phyloP scores from a whole-genome alignment of 2,888 invertebrate species.

The Panopea generosa region DNA sequence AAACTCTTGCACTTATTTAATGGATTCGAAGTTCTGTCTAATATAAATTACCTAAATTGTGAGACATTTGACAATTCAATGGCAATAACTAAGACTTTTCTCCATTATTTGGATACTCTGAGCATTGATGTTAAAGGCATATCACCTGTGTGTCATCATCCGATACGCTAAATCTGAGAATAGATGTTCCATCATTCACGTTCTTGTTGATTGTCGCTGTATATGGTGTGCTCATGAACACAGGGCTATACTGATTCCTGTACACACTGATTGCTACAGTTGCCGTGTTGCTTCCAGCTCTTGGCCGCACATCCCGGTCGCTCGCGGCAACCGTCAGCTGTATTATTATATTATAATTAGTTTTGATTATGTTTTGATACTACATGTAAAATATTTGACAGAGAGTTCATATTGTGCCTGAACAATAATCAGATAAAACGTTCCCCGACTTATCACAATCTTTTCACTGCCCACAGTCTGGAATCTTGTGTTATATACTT shows the following conservation, averaged over 20 bases:
- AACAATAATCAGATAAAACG: too few relatives aligned
- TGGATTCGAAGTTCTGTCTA: too few relatives aligned
- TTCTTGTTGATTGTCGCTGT: slow-evolving; percentile 58
- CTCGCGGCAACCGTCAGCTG: slow-evolving; percentile 65
- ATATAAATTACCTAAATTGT: too few relatives aligned
- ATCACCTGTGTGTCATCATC: slow-evolving; percentile 72
- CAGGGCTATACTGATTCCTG: slow-evolving; percentile 73
- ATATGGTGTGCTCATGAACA: slow-evolving; percentile 68
- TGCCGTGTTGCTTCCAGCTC: slow-evolving; percentile 68
- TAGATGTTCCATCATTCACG: slow-evolving; percentile 37
- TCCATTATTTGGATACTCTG: too few relatives aligned
- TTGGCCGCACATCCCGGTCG: slow-evolving; percentile 71
- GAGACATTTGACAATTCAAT: too few relatives aligned
- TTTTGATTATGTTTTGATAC: background rate
- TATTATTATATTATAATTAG: slow-evolving; percentile 1
- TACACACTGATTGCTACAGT: slow-evolving; percentile 71
- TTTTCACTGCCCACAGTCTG: too few relatives aligned
- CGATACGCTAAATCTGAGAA: slow-evolving; percentile 62
- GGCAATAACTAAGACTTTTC: too few relatives aligned
- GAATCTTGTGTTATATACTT: too few relatives aligned
- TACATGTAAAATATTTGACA: background rate
- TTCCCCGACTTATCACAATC: too few relatives aligned
- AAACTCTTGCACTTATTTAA: too few relatives aligned
- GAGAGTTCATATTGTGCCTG: too few relatives aligned
- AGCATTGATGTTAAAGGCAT: too few relatives aligned